Percentiles rank a stretch among this genome's conserved stretches.
These are phyloP conservation scores for Motacilla tschutschensis DNA, from an alignment of 2,113 vertebrate species.

Conservation along the genomic window DNA sequence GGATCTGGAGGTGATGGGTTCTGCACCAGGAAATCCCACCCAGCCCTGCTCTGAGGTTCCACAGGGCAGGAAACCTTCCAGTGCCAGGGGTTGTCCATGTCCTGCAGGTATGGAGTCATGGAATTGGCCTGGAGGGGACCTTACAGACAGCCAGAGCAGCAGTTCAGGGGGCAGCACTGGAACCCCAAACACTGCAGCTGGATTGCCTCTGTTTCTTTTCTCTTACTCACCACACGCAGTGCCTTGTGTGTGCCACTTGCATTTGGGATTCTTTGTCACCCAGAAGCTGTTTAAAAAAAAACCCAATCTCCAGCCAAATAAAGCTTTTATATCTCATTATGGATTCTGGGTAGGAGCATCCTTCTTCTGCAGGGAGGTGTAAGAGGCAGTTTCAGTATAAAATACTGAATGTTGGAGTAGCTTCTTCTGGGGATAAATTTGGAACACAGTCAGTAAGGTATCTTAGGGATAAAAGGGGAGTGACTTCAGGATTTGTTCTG, in stretches of 20 bases:
- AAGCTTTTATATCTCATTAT: background rate
- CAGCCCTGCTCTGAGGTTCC: background rate
- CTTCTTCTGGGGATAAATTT: background rate
- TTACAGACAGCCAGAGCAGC: background rate
- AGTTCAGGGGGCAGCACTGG: rapidly evolving
- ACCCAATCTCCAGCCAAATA: background rate
- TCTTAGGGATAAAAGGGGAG: background rate
- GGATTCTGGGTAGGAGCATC: background rate
- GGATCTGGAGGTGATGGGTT: background rate
- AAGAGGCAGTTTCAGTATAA: background rate
- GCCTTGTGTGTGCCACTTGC: background rate
- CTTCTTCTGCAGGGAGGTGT: background rate
- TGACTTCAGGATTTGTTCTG: background rate
- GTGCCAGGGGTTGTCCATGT: rapidly evolving
- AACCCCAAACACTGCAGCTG: background rate
- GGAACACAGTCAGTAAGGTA: background rate
- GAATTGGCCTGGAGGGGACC: background rate
- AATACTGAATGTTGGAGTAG: background rate
- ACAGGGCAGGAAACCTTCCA: background rate
- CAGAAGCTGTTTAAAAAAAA: background rate
- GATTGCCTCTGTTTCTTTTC: background rate
- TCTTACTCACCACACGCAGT: background rate
- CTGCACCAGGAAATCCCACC: background rate
- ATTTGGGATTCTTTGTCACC: background rate
- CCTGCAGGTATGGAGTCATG: rapidly evolving